Base-by-base conservation (phyloP, 2,113 vertebrate genomes). In the Ctenomys sociabilis region DNA sequence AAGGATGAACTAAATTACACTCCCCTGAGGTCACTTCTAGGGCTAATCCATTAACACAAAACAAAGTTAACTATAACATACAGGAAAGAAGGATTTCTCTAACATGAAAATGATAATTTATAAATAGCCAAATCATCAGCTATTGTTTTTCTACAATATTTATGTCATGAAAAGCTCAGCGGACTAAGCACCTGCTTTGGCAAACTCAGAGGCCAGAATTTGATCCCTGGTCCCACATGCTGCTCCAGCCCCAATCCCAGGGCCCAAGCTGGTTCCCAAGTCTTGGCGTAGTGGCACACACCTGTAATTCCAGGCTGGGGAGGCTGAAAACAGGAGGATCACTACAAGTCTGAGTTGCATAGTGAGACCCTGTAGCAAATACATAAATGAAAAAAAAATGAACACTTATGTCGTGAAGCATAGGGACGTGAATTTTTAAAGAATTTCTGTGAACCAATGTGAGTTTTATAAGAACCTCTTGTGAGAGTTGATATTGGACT, bases 1-100 rank as follows among this genome's bases (percentile, higher is more conserved):
- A 80, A 83, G 37, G 81, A 91, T 86, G 26, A 91, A 94, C 88
- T 82, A 90, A 75, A 91, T n/a, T 82, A 37, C 72, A 54, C 73
- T 91, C 88, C 32, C 26, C 66, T 73, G 45, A 78, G 35, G 4
- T 88, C 96, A 83, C 30, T 61, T 93, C 89, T 90, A 88, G n/a
- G 88, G 66, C 14, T 57, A 72, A 92, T 19, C 40, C 35, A 73
- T 95, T 86, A 94, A 87, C 26, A 87, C 12, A 63, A 88, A 92
- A 61, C 11, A 80, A 43, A 77, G 22, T 85, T 61, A 70, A 90
- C 45, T 80, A 43, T 40, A 59, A 40, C 21, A 45, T 21, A 54
- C 40, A 92, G n/a, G 32, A 78, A 22, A 78, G 30, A 63, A 5
- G 7, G 24, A 68, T 73, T 85, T 78, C 49, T 90, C 85, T 91